Base-by-base conservation (phyloP, 2,888 invertebrate genomes). In the Aphidoletes aphidimyza region DNA sequence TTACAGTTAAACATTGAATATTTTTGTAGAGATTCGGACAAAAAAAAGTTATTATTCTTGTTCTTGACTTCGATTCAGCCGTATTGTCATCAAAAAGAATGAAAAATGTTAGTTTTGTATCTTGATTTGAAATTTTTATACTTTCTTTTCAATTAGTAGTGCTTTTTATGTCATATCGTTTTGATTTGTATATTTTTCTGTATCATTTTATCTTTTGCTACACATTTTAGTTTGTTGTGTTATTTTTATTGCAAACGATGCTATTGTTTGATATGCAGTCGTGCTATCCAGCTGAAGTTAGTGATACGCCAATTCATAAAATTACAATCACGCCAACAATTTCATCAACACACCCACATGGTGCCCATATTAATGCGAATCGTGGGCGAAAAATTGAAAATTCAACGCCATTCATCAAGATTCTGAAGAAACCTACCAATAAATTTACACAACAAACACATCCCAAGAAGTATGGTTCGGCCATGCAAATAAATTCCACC, bases 241-340 rank as follows among this genome's bases (percentile, higher is more conserved):
- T 81, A 11, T n/a, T 81, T 81, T 81, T 81, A 9, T 37, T 81
- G 37, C 37, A 37, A 81, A n/a, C n/a, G 2, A 81, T 37, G 2
- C 3, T 37, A 5, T 3, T 81, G n/a, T 3, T 81, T 81, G n/a
- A 8, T n/a, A 3, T 39, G 37, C 3, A 2, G 26, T 22, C 22
- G 54, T 6, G 78, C 19, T 37, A 81, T 81, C 37, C 81, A n/a
- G 22, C 11, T 3, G 37, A 78, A 1, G 5, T 3, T 14, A 36
- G 11, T 81, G 81, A 81, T 37, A 81, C 81, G 22, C 81, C 81
- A n/a, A 81, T 81, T n/a, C 36, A 81, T n/a, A 81, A 81, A 11
- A 81, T 81, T 9, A 37, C 37, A 1, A 37, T 81, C n/a, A 36
- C 11, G n/a, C 81, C 81, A 17, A 81, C 36, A 81, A 81, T 54